Conservation (phyloP, 2,797 vertebrate genomes). For the Delichon dasypus region DNA sequence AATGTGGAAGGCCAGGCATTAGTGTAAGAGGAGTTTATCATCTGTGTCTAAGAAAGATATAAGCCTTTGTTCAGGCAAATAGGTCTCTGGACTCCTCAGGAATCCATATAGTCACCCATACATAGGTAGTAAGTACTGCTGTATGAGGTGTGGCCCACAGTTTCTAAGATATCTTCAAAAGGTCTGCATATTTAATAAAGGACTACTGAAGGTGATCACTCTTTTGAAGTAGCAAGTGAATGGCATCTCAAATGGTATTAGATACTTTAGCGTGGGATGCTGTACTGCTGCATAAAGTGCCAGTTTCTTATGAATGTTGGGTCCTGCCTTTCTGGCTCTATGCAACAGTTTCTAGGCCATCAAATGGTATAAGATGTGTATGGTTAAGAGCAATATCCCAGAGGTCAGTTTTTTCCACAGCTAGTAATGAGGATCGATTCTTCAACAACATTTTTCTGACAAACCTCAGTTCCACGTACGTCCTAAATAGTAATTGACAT, state of each 20-base stretch:
- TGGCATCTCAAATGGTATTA: not conserved
- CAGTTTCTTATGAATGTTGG: not conserved
- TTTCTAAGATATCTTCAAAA: not conserved
- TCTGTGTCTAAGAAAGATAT: not conserved
- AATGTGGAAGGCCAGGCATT: not conserved
- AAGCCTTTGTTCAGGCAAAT: not conserved
- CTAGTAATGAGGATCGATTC: not conserved
- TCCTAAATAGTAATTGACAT: not conserved
- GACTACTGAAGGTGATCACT: not conserved
- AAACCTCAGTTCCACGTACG: not conserved
- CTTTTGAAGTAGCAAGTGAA: not conserved
- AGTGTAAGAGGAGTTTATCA: not conserved
- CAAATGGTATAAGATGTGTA: not conserved
- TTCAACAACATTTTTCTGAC: not conserved
- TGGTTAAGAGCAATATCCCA: not conserved
- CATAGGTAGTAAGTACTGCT: too few species aligned
- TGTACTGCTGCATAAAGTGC: fast-evolving
- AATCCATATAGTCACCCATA: not conserved
- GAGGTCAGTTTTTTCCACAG: not conserved
- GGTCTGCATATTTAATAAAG: not conserved
- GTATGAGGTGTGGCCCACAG: not conserved
- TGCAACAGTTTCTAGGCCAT: not conserved
- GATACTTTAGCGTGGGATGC: not conserved
- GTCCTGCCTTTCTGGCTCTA: not conserved
- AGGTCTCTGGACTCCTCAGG: not conserved